phyloP scores from a whole-genome alignment of 1,140 invertebrate genomes.

The fruit fly (Drosophila melanogaster) region DNA sequence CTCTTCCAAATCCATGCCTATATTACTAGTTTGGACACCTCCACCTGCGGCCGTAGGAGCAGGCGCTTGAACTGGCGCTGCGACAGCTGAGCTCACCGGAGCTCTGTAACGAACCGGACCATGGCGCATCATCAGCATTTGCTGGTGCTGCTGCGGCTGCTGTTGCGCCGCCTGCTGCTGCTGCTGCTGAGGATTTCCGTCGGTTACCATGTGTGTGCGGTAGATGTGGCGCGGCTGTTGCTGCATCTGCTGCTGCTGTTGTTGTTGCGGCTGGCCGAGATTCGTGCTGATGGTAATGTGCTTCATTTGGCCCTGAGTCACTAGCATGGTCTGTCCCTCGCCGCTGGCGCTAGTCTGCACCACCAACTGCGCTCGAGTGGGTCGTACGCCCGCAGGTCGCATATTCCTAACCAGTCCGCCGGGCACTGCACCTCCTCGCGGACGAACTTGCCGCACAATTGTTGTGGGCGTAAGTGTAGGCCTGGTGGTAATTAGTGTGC shows the following conservation, averaged over 20 bases:
- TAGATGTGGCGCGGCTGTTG: slow-evolving; percentile 48
- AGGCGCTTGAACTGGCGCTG: slow-evolving; percentile 14
- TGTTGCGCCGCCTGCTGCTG: slow-evolving; percentile 43
- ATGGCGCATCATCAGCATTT: slow-evolving; percentile 68
- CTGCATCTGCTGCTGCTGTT: slow-evolving; percentile 30
- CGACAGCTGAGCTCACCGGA: slow-evolving; percentile 10
- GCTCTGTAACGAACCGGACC: slow-evolving; percentile 45
- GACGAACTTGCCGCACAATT: slow-evolving; percentile 62
- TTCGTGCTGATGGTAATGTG: slow-evolving; percentile 65
- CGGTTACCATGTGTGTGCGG: slow-evolving; percentile 56
- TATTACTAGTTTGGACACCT: slow-evolving; percentile 10
- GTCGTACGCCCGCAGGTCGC: slow-evolving; percentile 52
- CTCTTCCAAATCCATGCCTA: slow-evolving; percentile 75
- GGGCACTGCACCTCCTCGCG: slow-evolving; percentile 43
- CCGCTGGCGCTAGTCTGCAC: slow-evolving; percentile 42
- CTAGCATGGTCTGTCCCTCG: slow-evolving; percentile 67
- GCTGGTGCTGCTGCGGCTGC: slow-evolving; percentile 53
- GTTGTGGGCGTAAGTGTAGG: slow-evolving; percentile 45
- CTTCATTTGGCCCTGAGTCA: slow-evolving; percentile 59
- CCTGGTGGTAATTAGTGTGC: slow-evolving; percentile 48
- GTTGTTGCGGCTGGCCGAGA: slow-evolving; percentile 53
- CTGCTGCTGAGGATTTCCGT: slow-evolving; percentile 33
- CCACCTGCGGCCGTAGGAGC: slow-evolving; percentile 6
- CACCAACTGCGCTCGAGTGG: slow-evolving; percentile 50
- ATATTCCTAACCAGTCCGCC: slow-evolving; percentile 48